These are phyloP conservation scores for Resseliella maxima DNA, from an alignment of 2,888 invertebrate species.

Conservation along the genomic window DNA sequence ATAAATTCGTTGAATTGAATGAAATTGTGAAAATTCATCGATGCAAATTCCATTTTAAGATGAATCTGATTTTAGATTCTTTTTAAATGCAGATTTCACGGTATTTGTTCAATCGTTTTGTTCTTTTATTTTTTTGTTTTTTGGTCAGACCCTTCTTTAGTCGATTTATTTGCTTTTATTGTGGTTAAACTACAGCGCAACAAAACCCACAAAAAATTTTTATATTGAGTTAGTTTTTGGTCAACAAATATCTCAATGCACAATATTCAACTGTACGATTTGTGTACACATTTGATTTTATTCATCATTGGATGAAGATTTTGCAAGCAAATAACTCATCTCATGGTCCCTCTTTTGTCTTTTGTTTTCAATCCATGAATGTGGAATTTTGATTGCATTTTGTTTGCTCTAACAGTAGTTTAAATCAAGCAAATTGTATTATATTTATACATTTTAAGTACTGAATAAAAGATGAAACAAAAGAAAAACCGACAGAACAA, in stretches of 20 bases:
- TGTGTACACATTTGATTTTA: too few relatives aligned
- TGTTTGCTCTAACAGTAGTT: neutral
- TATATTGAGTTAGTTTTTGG: too few relatives aligned
- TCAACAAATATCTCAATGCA: too few relatives aligned
- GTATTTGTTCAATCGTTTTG: neutral
- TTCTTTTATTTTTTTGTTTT: neutral
- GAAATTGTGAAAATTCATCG: neutral
- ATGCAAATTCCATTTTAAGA: constrained; percentile 12
- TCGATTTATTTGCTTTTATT: neutral
- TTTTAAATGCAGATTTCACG: neutral
- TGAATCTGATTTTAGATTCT: too few relatives aligned
- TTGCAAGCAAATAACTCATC: too few relatives aligned
- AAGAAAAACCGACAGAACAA: constrained; percentile 39
- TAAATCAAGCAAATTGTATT: neutral
- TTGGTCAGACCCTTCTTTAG: neutral
- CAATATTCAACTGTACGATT: too few relatives aligned
- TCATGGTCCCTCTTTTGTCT: too few relatives aligned
- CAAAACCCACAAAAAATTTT: too few relatives aligned
- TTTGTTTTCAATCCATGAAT: too few relatives aligned
- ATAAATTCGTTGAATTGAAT: constrained; percentile 3
- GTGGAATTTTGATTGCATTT: neutral
- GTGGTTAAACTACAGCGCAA: too few relatives aligned
- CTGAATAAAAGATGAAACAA: constrained; percentile 51
- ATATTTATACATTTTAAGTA: neutral
- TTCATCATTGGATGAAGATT: too few relatives aligned